Evolutionary conservation across 2,113 vertebrate genomes (phyloP).

Genomic region (Corythoichthys haematopterus): DNA sequence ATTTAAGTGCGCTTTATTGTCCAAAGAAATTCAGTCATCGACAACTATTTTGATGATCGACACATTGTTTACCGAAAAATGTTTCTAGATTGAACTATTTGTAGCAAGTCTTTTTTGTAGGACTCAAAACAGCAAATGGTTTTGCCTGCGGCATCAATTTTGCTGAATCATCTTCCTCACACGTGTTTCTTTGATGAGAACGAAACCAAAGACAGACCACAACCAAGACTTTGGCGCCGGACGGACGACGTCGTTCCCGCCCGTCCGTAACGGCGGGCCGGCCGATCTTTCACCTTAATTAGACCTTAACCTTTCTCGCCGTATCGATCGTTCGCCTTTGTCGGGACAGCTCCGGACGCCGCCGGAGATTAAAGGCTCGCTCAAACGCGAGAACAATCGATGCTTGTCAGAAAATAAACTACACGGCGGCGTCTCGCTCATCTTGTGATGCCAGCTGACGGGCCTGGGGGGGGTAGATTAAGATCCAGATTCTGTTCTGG

Average conservation of each 20-base stretch:
- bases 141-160: neutral
- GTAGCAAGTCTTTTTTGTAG: too few relatives aligned
- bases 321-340: constrained; percentile 53
- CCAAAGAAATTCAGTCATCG: too few relatives aligned
- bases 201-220: neutral
- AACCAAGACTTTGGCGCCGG: too few relatives aligned
- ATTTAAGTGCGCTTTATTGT: too few relatives aligned
- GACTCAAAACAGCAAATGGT: neutral
- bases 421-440: constrained; percentile 48
- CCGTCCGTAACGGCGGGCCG: neutral
- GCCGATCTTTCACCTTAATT: constrained; percentile 38
- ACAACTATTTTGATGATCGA: too few relatives aligned
- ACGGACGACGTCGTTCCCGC: too few relatives aligned
- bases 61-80: too few relatives aligned
- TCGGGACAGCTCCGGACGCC: constrained; percentile 24
- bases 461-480: constrained; percentile 24
- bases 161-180: neutral
- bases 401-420: neutral
- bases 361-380: neutral
- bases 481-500: neutral
- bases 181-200: neutral
- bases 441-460: constrained; percentile 72
- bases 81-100: too few relatives aligned
- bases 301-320: constrained; percentile 51
- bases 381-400: neutral